A percentile compares a stretch with the other conserved stretches of the same genome.
Evolutionary conservation across 2,797 vertebrate genomes (phyloP).

Genomic region (Micropoecilia bifurca): DNA sequence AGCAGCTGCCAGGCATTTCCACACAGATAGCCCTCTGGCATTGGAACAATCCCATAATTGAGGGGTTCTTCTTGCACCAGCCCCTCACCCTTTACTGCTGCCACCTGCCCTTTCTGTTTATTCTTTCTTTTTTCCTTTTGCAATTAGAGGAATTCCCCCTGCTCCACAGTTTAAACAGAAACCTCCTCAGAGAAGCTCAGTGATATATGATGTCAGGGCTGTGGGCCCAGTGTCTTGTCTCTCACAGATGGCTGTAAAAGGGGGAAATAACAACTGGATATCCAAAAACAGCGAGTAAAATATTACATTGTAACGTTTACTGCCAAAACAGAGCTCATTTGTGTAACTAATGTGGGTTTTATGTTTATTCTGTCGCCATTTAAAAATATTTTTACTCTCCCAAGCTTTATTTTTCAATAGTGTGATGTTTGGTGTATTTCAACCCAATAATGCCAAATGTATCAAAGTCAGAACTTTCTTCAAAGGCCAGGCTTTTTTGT

Average conservation of each 20-base stretch:
- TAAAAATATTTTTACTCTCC: background rate
- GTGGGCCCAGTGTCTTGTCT: slow-evolving; percentile 50
- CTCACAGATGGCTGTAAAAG: slow-evolving; percentile 41
- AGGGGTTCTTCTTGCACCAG: slow-evolving; percentile 71
- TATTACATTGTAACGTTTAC: background rate
- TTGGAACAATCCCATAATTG: slow-evolving; percentile 78
- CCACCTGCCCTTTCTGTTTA: slow-evolving; percentile 40
- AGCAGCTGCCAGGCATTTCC: slow-evolving; percentile 76
- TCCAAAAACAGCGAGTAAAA: slow-evolving; percentile 24
- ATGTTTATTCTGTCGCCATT: background rate
- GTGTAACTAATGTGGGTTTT: background rate
- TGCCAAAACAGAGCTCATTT: background rate
- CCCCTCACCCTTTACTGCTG: slow-evolving; percentile 53
- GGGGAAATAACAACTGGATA: slow-evolving; percentile 30
- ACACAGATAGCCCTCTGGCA: slow-evolving; percentile 75
- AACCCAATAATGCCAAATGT: background rate
- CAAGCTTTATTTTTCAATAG: background rate
- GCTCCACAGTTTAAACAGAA: slow-evolving; percentile 63
- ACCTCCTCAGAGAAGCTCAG: slow-evolving; percentile 38
- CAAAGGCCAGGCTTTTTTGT: too few species aligned
- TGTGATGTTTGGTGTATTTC: background rate
- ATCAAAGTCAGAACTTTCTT: background rate
- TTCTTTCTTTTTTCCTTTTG: slow-evolving; percentile 33
- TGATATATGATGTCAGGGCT: slow-evolving; percentile 70
- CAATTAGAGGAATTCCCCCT: slow-evolving; percentile 79